Conservation (phyloP, 2,888 invertebrate species). For the Andrena marginata region DNA sequence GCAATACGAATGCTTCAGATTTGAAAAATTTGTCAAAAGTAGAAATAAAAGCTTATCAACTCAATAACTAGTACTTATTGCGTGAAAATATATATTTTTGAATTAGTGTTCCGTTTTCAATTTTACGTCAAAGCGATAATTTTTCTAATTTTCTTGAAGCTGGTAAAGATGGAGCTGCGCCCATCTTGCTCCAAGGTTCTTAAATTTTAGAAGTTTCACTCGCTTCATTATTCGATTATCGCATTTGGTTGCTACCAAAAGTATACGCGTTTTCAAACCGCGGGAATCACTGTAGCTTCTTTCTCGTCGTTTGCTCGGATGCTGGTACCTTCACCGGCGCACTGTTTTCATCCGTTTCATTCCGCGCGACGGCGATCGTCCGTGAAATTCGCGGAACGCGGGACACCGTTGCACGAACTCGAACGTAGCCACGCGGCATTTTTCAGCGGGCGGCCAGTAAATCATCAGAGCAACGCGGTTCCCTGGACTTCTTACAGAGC, state of each 20-base stretch:
- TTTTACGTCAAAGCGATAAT: no score
- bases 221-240: neutral
- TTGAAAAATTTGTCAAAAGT: no score
- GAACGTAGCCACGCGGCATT: constrained; percentile 40
- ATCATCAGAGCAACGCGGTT: constrained; percentile 51
- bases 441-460: constrained; percentile 47
- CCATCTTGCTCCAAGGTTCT: no score
- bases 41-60: no score
- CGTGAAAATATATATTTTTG: no score
- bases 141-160: no score
- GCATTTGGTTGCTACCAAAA: neutral
- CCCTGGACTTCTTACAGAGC: constrained; percentile 50
- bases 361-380: neutral
- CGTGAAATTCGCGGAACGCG: constrained; percentile 21
- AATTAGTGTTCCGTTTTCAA: no score
- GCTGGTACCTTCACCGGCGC: neutral
- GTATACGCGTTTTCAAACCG: neutral
- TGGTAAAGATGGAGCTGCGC: no score
- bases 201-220: neutral
- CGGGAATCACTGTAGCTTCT: constrained; percentile 46
- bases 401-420: neutral
- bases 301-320: neutral
- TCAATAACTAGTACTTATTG: no score
- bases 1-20: no score
- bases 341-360: neutral